A percentile compares a stretch with the other conserved stretches of the same genome.
phyloP scores from a whole-genome alignment of 2,888 invertebrate species.

The Hirtodrosophila duncani region DNA sequence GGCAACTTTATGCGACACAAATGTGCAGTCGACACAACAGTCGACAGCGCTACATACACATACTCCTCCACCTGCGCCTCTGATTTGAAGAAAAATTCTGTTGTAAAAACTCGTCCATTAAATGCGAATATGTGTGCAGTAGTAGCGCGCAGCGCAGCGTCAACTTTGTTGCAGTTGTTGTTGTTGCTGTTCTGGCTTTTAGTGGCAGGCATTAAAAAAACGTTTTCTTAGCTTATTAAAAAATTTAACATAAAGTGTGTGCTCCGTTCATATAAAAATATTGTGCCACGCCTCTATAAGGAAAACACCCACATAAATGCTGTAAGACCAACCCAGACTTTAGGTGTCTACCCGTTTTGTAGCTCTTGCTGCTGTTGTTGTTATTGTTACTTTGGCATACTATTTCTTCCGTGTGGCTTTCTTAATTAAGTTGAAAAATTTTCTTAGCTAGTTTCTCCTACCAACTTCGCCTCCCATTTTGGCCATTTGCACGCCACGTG shows the following conservation, averaged over 20 bases:
- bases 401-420: too few relatives aligned
- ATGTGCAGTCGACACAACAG: constrained; percentile 31
- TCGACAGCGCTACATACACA: not conserved
- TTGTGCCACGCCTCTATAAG: constrained; percentile 16
- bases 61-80: too few relatives aligned
- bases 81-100: constrained; percentile 36
- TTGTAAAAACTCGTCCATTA: constrained; percentile 56
- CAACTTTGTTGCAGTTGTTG: constrained; percentile 37
- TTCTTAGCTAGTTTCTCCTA: constrained; percentile 25
- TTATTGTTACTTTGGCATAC: constrained; percentile 29
- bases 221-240: constrained; percentile 62
- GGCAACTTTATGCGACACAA: constrained; percentile 59
- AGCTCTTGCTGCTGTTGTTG: constrained; percentile 18
- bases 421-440: constrained; percentile 68
- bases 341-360: constrained; percentile 14
- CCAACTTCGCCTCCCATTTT: constrained; percentile 6
- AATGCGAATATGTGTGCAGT: constrained; percentile 35
- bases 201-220: constrained; percentile 36
- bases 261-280: constrained; percentile 50
- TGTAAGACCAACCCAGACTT: too few relatives aligned
- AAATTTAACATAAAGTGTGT: constrained; percentile 46
- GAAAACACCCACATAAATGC: too few relatives aligned
- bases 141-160: too few relatives aligned
- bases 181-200: constrained; percentile 3
- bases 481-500: constrained; percentile 43